Evolutionary conservation across 2,797 vertebrate species (phyloP), one percentile per base, ranked within the genome.

Genomic region (Amphiprion clarkii): DNA sequence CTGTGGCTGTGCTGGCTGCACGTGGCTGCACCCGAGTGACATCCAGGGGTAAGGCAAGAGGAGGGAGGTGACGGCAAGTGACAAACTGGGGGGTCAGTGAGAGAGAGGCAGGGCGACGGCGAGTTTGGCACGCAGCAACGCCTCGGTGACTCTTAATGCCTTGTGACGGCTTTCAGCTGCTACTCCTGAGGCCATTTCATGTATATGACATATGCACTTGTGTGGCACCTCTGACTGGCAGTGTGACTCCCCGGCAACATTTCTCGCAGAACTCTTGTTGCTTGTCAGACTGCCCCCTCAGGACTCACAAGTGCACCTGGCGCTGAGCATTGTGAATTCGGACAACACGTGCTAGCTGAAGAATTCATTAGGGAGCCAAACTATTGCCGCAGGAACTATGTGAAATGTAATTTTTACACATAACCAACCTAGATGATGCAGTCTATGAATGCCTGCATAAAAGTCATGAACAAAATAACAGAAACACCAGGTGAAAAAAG

Each of bases 131-230:
- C 23, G 14, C 74, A 53, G 82, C 80, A 84, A 84, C 53, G 79
- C 87, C 83, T 90, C 68, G n/a, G 71, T 80, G 89, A 83, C 83
- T 89, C 76, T 78, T 89, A 86, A 89, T 71, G 68, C 76, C 84
- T 79, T 62, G 76, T 88, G 91, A 87, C 52, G 87, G 81, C 67
- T 78, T 90, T 93, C 89, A 91, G 89, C 92, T 92, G 91, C 85
- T 92, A 46, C 89, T 89, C 91, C 88, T 61, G 87, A 84, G 87
- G 90, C 90, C 83, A 85, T 77, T 89, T 87, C 87, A 79, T 85
- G 84, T 88, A 91, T 87, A 76, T 91, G 91, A 93, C 94, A 94
- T 91, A 86, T 94, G 87, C 88, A 87, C 85, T 89, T 76, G 82
- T 40, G 82, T 91, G 90, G 79, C 87, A 92, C 79, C 77, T 89